phyloP scores from a whole-genome alignment of 1,140 invertebrate genomes.

The Andrena cerasifolii region DNA sequence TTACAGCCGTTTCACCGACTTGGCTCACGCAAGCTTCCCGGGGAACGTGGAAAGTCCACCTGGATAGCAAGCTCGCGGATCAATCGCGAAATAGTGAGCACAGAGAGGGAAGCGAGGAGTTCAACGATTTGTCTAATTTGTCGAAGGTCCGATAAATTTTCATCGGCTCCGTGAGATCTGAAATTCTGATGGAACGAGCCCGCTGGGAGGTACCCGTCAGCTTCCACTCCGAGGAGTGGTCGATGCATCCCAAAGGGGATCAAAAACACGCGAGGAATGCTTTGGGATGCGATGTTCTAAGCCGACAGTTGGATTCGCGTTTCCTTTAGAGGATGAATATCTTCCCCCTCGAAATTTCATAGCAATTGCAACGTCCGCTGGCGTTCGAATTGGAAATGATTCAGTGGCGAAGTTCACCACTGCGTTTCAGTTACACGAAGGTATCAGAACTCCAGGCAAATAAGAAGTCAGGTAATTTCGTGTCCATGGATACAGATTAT shows the following conservation, averaged over 20 bases:
- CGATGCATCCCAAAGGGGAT: not conserved
- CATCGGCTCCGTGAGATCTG: not conserved
- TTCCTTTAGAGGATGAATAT: not conserved
- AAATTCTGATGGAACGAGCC: slow-evolving; percentile 13
- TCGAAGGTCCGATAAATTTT: slow-evolving; percentile 1
- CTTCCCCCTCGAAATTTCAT: not conserved
- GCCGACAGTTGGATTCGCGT: not conserved
- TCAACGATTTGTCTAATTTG: not conserved
- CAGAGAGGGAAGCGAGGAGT: not conserved
- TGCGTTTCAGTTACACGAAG: too few relatives aligned
- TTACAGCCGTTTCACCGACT: not conserved
- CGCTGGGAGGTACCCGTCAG: slow-evolving; percentile 3
- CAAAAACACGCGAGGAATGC: slow-evolving; percentile 21
- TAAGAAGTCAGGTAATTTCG: not conserved
- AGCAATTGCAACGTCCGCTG: not conserved
- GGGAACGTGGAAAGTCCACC: too few relatives aligned
- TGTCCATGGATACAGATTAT: slow-evolving; percentile 10
- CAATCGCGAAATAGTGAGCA: too few relatives aligned
- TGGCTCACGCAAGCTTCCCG: too few relatives aligned
- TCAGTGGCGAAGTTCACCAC: not conserved
- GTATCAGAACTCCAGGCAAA: too few relatives aligned
- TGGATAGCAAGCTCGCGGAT: too few relatives aligned
- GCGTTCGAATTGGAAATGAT: not conserved
- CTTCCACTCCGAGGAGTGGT: not conserved
- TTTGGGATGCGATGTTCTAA: slow-evolving; percentile 2